phyloP scores from a whole-genome alignment of 2,113 vertebrate species.

The Butorides virescens region DNA sequence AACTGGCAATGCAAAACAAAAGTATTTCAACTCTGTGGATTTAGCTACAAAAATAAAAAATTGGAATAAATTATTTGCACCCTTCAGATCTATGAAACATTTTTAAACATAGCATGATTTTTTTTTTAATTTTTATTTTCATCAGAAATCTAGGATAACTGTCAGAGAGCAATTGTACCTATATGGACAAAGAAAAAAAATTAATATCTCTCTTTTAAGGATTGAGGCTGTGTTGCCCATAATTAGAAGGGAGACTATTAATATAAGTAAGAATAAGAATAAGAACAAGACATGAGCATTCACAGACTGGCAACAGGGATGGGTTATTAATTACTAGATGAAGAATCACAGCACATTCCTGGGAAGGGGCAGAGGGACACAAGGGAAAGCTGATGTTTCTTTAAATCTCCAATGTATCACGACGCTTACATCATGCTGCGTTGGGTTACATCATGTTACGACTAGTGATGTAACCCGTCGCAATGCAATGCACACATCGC shows the following conservation, averaged over 20 bases:
- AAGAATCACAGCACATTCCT: not conserved
- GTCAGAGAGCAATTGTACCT: not conserved
- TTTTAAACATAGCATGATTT: not conserved
- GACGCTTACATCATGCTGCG: constrained; percentile 58
- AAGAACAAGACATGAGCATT: not conserved
- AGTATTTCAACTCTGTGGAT: not conserved
- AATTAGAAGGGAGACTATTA: not conserved
- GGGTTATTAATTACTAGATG: not conserved
- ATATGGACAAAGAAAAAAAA: not conserved
- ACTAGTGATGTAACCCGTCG: constrained; percentile 62
- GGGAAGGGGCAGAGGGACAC: not conserved
- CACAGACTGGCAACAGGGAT: not conserved
- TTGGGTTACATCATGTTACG: constrained; percentile 50
- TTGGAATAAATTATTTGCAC: not conserved
- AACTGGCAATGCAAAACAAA: not conserved
- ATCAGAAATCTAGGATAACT: not conserved
- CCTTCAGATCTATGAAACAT: not conserved
- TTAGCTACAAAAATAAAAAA: not conserved
- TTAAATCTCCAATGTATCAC: constrained; percentile 53
- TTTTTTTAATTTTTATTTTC: not conserved
- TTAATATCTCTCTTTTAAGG: not conserved
- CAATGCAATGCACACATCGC: constrained; percentile 65
- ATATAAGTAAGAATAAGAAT: not conserved
- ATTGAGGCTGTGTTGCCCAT: not conserved
- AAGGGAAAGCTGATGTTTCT: not conserved